phyloP scores from a whole-genome alignment of 2,113 vertebrate genomes.

The Delphinus delphis region DNA sequence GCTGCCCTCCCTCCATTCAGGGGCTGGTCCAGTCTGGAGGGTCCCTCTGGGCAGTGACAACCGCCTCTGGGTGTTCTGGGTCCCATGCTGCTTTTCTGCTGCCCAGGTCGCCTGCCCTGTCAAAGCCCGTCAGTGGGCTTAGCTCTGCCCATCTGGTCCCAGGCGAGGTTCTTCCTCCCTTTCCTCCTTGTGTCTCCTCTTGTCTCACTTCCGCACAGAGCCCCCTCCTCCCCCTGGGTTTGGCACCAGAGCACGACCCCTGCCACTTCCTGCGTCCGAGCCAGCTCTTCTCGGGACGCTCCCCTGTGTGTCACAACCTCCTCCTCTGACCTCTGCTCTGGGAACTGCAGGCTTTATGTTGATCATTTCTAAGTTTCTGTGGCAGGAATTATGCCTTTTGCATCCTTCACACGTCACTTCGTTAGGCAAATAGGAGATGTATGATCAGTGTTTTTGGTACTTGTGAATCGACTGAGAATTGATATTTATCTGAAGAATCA shows the following conservation, averaged over 20 bases:
- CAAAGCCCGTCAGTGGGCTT: neutral
- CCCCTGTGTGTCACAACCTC: neutral
- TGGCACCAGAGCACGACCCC: neutral
- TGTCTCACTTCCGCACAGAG: neutral
- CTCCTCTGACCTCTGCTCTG: neutral
- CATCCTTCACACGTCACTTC: neutral
- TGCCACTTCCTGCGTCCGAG: neutral
- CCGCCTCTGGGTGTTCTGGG: fast-evolving
- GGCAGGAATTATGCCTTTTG: neutral
- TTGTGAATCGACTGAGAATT: neutral
- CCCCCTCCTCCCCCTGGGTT: neutral
- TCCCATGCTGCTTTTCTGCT: neutral
- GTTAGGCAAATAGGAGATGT: neutral
- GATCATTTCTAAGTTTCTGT: neutral
- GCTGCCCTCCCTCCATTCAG: neutral
- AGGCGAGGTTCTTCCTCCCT: neutral
- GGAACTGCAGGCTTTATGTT: fast-evolving
- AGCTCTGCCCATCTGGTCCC: neutral
- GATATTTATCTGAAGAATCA: neutral
- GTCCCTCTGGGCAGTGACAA: neutral
- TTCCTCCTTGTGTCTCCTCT: neutral
- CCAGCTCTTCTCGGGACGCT: neutral
- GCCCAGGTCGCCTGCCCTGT: neutral
- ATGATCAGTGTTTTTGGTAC: neutral
- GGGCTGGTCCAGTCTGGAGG: neutral